Percentiles rank a stretch among this genome's conserved stretches.
Evolutionary conservation across 2,888 invertebrate species (phyloP).

Genomic region (Perdita meconis): DNA sequence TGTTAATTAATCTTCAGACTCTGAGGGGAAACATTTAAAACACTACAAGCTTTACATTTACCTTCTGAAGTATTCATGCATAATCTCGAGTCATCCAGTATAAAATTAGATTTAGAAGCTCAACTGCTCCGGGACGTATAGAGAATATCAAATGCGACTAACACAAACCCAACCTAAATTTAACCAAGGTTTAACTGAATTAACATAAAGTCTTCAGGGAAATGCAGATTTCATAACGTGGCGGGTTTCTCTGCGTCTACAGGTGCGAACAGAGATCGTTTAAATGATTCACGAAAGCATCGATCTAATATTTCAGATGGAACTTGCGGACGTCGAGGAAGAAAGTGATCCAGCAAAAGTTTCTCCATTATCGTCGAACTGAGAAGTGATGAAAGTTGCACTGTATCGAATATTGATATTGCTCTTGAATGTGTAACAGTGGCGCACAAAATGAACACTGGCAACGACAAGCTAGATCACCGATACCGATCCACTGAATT

Average conservation of each 20-base stretch:
- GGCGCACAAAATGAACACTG: background rate
- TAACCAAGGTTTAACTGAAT: too few species aligned
- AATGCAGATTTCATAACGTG: constrained; percentile 41
- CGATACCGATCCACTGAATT: background rate
- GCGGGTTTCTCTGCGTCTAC: background rate
- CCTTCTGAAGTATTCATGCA: too few species aligned
- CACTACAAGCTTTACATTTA: too few species aligned
- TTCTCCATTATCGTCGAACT: background rate
- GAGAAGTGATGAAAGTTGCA: background rate
- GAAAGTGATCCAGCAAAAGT: constrained; percentile 17
- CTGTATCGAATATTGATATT: background rate
- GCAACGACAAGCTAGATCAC: background rate
- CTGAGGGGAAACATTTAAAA: too few species aligned
- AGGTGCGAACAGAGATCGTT: background rate
- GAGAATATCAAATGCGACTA: too few species aligned
- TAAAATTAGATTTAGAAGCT: too few species aligned
- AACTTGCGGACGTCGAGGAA: constrained; percentile 33
- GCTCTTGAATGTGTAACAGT: background rate
- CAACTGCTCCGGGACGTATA: too few species aligned
- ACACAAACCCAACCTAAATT: too few species aligned
- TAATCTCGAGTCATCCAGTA: too few species aligned
- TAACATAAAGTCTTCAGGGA: background rate
- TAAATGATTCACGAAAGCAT: constrained; percentile 1
- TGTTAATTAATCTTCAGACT: too few species aligned
- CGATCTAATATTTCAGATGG: constrained; percentile 61